phyloP scores from a whole-genome alignment of 2,888 invertebrate genomes.

The Coelopa pilipes region DNA sequence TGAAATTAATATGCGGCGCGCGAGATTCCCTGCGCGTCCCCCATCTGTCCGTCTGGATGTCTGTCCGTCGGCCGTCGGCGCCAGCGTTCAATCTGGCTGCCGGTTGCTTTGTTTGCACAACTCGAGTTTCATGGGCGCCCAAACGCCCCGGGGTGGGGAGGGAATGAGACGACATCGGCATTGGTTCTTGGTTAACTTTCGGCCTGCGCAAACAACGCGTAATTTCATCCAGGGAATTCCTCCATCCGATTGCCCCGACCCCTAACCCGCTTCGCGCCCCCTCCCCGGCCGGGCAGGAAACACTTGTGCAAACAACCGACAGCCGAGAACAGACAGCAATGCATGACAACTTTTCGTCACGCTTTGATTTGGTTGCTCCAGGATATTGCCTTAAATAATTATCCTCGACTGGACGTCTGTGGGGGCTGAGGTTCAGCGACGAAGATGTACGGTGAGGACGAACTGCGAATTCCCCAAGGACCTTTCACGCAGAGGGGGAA shows the following conservation, averaged over 20 bases:
- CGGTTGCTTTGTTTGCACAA: conserved; percentile 20
- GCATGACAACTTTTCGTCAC: conserved; percentile 59
- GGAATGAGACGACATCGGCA: conserved; percentile 23
- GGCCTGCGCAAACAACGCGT: conserved; percentile 14
- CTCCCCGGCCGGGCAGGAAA: conserved; percentile 27
- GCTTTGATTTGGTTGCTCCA: conserved; percentile 37
- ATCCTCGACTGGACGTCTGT: no score
- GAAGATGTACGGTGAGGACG: no score
- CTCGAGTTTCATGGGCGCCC: conserved; percentile 29
- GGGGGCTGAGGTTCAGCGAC: no score
- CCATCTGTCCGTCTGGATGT: conserved; percentile 41
- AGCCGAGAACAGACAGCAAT: conserved; percentile 49
- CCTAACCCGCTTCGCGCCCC: not conserved
- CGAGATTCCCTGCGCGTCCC: conserved; percentile 48
- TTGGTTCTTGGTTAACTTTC: conserved; percentile 24
- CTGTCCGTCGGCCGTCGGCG: not conserved
- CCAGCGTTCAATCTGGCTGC: not conserved
- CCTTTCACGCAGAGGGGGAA: no score
- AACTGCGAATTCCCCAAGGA: no score
- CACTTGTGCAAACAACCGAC: conserved; percentile 61
- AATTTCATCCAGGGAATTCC: conserved; percentile 30
- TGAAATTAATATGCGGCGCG: conserved; percentile 60
- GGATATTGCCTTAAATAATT: conserved; percentile 18
- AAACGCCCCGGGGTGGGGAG: not conserved
- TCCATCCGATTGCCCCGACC: not conserved